Conservation (phyloP, 2,113 vertebrate genomes). For the Phoenicopterus ruber region DNA sequence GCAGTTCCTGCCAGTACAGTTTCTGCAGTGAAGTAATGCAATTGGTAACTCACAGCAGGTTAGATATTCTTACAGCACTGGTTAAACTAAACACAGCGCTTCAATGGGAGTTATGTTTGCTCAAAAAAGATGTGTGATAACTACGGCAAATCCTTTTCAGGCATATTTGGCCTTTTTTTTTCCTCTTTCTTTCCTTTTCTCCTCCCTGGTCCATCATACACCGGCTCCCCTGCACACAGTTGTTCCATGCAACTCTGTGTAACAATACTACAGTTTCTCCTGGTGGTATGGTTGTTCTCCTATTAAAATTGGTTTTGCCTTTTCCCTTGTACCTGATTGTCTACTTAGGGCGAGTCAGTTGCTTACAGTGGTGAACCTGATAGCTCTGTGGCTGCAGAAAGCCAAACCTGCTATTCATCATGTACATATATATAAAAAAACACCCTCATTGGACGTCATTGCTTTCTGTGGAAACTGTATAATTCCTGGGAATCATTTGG, state of each 20-base stretch:
- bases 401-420: background rate
- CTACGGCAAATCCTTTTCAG: background rate
- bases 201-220: fast-evolving
- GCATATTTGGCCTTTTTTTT: background rate
- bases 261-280: background rate
- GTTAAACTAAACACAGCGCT: background rate
- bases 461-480: background rate
- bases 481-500: background rate
- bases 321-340: background rate
- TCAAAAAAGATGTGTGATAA: background rate
- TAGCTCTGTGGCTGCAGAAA: background rate
- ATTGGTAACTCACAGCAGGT: background rate
- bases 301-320: background rate
- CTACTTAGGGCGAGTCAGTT: background rate
- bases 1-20: background rate
- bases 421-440: background rate
- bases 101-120: background rate
- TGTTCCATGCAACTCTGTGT: background rate
- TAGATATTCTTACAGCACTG: background rate
- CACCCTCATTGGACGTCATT: background rate
- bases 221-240: background rate
- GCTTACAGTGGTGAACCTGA: background rate
- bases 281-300: background rate
- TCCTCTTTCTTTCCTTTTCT: background rate
- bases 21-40: background rate